Conservation (phyloP, 2,113 vertebrate species). For the Carassius gibelio region DNA sequence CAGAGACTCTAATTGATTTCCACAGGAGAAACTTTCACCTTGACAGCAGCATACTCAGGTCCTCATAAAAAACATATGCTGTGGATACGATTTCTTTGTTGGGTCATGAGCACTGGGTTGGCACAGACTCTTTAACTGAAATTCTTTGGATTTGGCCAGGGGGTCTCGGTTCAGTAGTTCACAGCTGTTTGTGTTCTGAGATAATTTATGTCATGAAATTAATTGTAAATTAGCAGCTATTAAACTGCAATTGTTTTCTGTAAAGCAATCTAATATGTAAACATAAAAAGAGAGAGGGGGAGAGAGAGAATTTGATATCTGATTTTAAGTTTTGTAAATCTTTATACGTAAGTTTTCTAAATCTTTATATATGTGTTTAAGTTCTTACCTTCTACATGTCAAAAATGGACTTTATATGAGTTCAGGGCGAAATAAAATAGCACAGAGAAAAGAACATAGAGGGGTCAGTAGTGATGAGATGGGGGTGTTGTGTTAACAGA, state of each 20-base stretch:
- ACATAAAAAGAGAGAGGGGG: background rate
- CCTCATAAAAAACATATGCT: constrained; percentile 41
- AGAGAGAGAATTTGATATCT: background rate
- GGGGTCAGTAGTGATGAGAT: constrained; percentile 43
- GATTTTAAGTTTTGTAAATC: background rate
- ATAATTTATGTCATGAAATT: background rate
- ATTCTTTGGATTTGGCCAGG: background rate
- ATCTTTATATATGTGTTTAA: background rate
- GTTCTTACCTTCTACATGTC: background rate
- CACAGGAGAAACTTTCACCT: constrained; percentile 63
- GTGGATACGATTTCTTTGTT: constrained; percentile 49
- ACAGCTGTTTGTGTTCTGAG: constrained; percentile 7
- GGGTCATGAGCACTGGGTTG: constrained; percentile 37
- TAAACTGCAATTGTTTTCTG: background rate
- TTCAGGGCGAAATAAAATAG: constrained; percentile 37
- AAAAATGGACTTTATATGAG: background rate
- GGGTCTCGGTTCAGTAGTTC: constrained; percentile 16
- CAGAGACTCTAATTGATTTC: constrained; percentile 57
- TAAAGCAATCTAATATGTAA: background rate
- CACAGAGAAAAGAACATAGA: constrained; percentile 48
- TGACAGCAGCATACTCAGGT: constrained; percentile 50
- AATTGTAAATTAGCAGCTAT: background rate
- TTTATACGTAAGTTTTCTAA: background rate
- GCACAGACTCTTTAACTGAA: constrained; percentile 11
- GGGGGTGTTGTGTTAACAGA: constrained; percentile 55